Percentiles rank a stretch among this genome's conserved stretches.
Conservation (phyloP, 2,797 vertebrate species). For the Cygnus olor region DNA sequence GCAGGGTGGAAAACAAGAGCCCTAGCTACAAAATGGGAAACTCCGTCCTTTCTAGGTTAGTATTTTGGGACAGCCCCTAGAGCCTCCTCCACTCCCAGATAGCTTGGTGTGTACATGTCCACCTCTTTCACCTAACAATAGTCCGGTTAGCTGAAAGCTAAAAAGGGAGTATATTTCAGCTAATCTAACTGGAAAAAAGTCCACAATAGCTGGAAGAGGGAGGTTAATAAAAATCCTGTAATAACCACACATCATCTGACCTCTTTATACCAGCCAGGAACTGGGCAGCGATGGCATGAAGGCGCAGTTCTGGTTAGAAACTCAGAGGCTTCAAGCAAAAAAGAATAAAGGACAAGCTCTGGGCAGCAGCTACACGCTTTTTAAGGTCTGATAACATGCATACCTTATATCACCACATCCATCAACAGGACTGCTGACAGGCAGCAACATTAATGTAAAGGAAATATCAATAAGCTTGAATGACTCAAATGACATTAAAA, state of each 20-base stretch:
- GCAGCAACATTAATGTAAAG: conserved; percentile 35
- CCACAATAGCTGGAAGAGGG: neutral
- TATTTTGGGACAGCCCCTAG: neutral
- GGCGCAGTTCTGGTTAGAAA: neutral
- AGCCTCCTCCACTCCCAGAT: neutral
- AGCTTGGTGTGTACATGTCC: neutral
- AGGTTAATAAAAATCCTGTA: conserved; percentile 4
- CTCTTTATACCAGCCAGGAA: neutral
- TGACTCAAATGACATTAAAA: conserved; percentile 40
- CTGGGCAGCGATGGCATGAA: neutral
- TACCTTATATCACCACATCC: neutral
- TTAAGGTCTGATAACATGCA: neutral
- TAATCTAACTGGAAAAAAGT: neutral
- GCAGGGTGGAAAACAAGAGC: neutral
- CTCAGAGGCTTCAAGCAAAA: neutral
- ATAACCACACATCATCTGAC: neutral
- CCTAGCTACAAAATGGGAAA: neutral
- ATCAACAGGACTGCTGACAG: neutral
- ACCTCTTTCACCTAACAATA: neutral
- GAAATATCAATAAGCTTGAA: conserved; percentile 9
- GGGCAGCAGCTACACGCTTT: neutral
- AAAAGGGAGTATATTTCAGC: neutral
- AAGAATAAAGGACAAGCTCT: neutral
- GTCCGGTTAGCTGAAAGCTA: neutral
- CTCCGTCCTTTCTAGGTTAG: neutral